Evolutionary conservation across 2,888 invertebrate genomes (phyloP).

Genomic region (Ormyrus pomaceus): DNA sequence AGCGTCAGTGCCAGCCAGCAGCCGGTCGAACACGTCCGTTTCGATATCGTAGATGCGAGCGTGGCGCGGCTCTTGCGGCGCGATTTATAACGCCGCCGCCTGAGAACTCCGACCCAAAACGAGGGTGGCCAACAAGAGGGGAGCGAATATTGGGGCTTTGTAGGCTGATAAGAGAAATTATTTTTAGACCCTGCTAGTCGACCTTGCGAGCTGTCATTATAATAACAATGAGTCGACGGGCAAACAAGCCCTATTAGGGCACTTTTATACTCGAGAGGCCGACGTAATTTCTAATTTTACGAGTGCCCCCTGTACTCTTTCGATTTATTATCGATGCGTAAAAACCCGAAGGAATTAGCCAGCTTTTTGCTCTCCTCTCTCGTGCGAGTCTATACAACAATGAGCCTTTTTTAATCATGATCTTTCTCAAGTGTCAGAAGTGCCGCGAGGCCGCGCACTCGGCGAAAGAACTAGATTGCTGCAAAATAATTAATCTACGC

Average conservation of each 20-base stretch:
- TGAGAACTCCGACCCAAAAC: not conserved
- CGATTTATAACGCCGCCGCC: slow-evolving; percentile 22
- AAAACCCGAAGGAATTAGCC: slow-evolving; percentile 19
- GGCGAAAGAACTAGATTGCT: slow-evolving; percentile 2
- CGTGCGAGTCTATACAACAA: not conserved
- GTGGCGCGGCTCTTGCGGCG: not conserved
- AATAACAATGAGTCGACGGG: slow-evolving; percentile 23
- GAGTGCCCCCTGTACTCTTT: too few relatives aligned
- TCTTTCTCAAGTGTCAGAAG: not conserved
- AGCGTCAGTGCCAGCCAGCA: too few relatives aligned
- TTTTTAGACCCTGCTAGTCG: not conserved
- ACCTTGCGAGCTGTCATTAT: not conserved
- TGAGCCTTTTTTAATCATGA: slow-evolving; percentile 21
- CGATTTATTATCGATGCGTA: slow-evolving; percentile 23
- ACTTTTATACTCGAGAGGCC: too few relatives aligned
- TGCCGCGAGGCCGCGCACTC: not conserved
- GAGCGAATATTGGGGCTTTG: not conserved
- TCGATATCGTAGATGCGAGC: too few relatives aligned
- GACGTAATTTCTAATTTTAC: too few relatives aligned
- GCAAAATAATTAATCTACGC: slow-evolving; percentile 44
- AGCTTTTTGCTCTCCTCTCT: not conserved
- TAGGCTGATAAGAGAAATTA: slow-evolving; percentile 16
- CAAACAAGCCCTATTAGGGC: too few relatives aligned
- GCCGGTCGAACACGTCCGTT: too few relatives aligned
- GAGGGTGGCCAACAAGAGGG: not conserved